phyloP scores from a whole-genome alignment of 2,888 invertebrate genomes.

The Venustoraphidia nigricollis region DNA sequence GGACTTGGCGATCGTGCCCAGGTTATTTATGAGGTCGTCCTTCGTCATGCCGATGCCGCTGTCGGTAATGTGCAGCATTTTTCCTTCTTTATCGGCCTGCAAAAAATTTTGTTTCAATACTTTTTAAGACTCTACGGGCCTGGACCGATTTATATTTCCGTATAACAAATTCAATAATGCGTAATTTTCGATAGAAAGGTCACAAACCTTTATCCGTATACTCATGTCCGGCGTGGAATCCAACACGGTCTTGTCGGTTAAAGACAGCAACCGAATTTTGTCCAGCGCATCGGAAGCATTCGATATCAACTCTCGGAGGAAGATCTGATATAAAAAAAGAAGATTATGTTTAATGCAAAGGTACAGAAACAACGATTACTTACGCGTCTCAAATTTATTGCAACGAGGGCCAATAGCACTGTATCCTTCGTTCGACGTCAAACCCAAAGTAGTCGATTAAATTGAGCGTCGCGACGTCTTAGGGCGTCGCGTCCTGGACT shows the following conservation, averaged over 20 bases:
- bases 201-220: conserved; percentile 58
- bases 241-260: conserved; percentile 73
- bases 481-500: too few species aligned
- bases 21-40: conserved; percentile 81
- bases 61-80: conserved; percentile 86
- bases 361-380: not conserved
- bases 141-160: too few species aligned
- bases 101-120: not conserved
- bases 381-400: too few species aligned
- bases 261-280: conserved; percentile 85
- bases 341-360: not conserved
- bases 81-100: conserved; percentile 73
- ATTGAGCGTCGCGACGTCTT: not conserved
- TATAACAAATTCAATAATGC: not conserved
- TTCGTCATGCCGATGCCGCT: conserved; percentile 97
- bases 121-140: too few species aligned
- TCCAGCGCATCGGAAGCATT: conserved; percentile 98
- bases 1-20: conserved; percentile 97
- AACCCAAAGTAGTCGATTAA: too few species aligned
- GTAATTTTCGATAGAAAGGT: conserved; percentile 20
- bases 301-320: conserved; percentile 93
- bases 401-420: not conserved
- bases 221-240: conserved; percentile 66
- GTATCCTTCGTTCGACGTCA: not conserved
- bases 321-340: conserved; percentile 46